Evolutionary conservation across 2,113 vertebrate genomes (phyloP).

Genomic region (Antechinus stuartii): DNA sequence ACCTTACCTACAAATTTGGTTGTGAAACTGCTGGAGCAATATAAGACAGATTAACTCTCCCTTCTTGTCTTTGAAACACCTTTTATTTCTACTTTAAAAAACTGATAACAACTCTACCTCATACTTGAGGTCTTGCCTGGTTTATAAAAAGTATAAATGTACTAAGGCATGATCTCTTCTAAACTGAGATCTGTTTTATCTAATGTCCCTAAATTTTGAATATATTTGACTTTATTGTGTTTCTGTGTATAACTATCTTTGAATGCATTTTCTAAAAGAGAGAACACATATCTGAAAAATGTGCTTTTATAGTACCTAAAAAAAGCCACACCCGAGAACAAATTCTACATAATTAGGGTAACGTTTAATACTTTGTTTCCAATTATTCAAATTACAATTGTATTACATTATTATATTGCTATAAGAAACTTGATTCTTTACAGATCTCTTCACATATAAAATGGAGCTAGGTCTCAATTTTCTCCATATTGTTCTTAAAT

Average conservation of each 20-base stretch:
- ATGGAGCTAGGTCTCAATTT: constrained; percentile 5
- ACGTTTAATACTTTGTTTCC: neutral
- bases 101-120: neutral
- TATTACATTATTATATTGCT: neutral
- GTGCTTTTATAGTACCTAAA: constrained; percentile 17
- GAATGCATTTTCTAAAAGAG: neutral
- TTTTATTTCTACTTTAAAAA: neutral
- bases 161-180: neutral
- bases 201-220: neutral
- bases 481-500: neutral
- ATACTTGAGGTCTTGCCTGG: neutral
- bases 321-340: neutral
- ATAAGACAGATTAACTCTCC: neutral
- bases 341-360: neutral
- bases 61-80: constrained; percentile 24
- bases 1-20: neutral
- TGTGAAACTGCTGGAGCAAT: neutral
- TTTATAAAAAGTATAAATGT: neutral
- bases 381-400: neutral
- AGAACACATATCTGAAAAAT: constrained; percentile 1
- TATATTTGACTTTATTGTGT: neutral
- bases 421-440: neutral
- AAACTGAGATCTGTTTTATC: neutral
- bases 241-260: neutral
- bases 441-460: neutral